These are phyloP conservation scores for Mionectes olivaceus DNA, from an alignment of 2,797 vertebrate species.

Conservation along the genomic window DNA sequence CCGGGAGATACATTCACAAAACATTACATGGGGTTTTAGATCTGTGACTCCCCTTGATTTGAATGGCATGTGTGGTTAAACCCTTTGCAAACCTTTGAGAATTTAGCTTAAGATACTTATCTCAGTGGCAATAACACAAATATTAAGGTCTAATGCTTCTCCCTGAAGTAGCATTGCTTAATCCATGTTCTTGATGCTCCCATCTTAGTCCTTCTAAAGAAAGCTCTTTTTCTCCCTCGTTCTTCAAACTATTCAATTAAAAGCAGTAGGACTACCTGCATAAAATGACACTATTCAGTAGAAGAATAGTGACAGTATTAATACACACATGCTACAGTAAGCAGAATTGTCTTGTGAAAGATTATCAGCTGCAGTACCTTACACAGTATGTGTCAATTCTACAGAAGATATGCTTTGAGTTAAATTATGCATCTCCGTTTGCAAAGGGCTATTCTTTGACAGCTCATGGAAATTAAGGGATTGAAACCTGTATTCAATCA, in stretches of 20 bases:
- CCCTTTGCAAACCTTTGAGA: slow-evolving; percentile 6
- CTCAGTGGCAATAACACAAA: background rate
- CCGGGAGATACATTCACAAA: slow-evolving; percentile 55
- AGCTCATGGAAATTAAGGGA: background rate
- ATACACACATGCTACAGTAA: background rate
- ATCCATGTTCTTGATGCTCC: background rate
- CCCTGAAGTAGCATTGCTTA: slow-evolving; percentile 7
- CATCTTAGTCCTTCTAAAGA: background rate
- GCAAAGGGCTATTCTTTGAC: background rate
- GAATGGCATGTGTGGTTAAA: slow-evolving; percentile 23
- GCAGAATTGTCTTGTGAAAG: background rate
- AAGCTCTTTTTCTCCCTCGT: background rate
- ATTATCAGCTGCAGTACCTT: background rate
- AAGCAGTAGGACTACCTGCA: background rate
- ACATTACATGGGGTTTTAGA: slow-evolving; percentile 49
- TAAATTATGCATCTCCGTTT: background rate
- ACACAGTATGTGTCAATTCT: background rate
- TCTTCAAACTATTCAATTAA: background rate
- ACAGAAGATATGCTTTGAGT: background rate
- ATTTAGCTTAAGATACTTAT: slow-evolving; percentile 27
- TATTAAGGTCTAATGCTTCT: slow-evolving; percentile 21
- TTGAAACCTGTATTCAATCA: background rate
- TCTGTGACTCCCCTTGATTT: slow-evolving; percentile 20
- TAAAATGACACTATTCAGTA: background rate
- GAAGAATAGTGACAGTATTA: background rate